Evolutionary conservation across 2,888 invertebrate genomes (phyloP), one percentile per base, ranked within the genome.

Genomic region (Pterostichus niger): DNA sequence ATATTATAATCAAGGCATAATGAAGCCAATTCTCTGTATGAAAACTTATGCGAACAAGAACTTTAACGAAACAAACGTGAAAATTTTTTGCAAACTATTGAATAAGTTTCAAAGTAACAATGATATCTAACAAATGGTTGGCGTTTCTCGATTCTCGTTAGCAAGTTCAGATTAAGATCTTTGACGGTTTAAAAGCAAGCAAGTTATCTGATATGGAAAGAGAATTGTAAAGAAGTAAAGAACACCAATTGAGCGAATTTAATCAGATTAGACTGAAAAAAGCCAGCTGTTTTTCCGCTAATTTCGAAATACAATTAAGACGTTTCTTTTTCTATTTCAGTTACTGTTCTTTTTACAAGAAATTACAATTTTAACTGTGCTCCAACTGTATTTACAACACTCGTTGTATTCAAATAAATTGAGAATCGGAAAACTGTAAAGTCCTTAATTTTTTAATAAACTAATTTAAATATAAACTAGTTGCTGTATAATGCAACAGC

Each of bases 1-100:
- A 46, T 71, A 71, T 46, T 44, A 71, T 71, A 46, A 46, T 71
- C 71, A 46, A 71, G 71, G 11, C 9, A 71, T 71, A 71, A 71
- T 44, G 71, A 71, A 46, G 17, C 17, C 44, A 71, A 17, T 71
- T 7, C 71, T 46, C 11, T 6, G 71, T 71, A 44, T 17, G 44
- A 49, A 68, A 71, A 71, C 71, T 71, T 71, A 71, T 11, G 40
- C 10, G 31, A 13, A 13, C 46, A 71, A 71, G 68, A 71, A 71
- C 15, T 71, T 71, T 2, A 59, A 59, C 59, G 17, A 13, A 40
- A 68, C 35, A 15, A 15, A 68, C 15, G 68, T 11, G 15, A 59
- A 10, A 10, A 71, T 71, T 71, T 71, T n/a, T 71, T 71, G 17
- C 64, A 24, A 64, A 13, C 33, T 31, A 33, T 24, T 59, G 3